Evolutionary conservation across 1,140 invertebrate genomes (phyloP).

Genomic region (Asobara japonica): DNA sequence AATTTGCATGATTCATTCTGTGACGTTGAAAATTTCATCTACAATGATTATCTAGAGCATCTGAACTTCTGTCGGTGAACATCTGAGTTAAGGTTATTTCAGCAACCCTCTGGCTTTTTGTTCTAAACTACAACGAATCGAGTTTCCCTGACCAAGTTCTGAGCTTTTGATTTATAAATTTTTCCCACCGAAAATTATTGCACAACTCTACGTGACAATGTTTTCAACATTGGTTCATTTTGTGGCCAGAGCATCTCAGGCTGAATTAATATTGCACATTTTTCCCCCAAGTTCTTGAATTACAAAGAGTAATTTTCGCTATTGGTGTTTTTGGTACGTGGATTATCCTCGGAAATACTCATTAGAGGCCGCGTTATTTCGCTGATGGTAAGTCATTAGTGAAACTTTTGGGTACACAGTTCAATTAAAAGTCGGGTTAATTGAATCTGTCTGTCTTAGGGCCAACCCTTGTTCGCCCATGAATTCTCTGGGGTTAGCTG

Average conservation of each 20-base stretch:
- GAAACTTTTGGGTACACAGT: conserved; percentile 52
- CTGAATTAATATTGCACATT: too few species aligned
- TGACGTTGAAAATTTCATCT: not conserved
- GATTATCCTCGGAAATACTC: conserved; percentile 45
- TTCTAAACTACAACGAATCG: not conserved
- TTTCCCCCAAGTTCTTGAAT: not conserved
- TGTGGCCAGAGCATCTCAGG: too few species aligned
- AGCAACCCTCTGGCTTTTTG: too few species aligned
- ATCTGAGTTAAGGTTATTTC: too few species aligned
- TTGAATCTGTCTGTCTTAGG: conserved; percentile 45
- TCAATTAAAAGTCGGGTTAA: conserved; percentile 54
- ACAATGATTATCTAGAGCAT: not conserved
- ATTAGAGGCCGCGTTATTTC: conserved; percentile 52
- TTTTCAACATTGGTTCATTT: too few species aligned
- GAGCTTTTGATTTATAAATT: too few species aligned
- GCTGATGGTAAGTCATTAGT: conserved; percentile 53
- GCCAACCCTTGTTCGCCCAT: not conserved
- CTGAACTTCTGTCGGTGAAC: too few species aligned
- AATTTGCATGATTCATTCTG: not conserved
- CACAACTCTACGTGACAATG: too few species aligned
- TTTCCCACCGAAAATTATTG: too few species aligned
- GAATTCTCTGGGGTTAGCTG: not conserved
- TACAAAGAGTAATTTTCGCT: not conserved
- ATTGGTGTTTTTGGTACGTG: not conserved
- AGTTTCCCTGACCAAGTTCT: too few species aligned